Percentiles rank a stretch among this genome's conserved stretches.
Conservation (phyloP, 2,888 invertebrate genomes). For the Lasioglossum oenotherae region DNA sequence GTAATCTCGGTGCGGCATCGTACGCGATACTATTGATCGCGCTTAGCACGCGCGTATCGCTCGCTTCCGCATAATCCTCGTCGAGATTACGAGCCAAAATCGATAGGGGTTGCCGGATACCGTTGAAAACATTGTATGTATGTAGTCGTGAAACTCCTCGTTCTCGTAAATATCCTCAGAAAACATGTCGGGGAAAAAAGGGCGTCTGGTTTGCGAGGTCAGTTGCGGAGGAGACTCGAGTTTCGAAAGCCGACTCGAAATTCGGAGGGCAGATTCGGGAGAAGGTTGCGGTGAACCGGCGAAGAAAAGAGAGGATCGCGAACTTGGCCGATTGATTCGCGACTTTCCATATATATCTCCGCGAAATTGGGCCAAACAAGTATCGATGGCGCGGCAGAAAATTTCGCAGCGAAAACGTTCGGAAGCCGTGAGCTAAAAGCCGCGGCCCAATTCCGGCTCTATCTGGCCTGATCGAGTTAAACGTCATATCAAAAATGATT, state of each 20-base stretch:
- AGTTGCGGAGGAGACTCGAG: not conserved
- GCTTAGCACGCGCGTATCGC: conserved; percentile 35
- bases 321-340: conserved; percentile 22
- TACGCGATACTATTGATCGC: conserved; percentile 55
- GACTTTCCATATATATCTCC: not conserved
- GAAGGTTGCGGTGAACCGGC: not conserved
- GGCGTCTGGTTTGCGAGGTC: not conserved
- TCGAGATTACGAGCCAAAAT: conserved; percentile 61
- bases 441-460: conserved; percentile 33
- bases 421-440: conserved; percentile 12
- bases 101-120: conserved; percentile 25
- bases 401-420: conserved; percentile 17
- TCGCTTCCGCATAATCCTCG: conserved; percentile 58
- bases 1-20: conserved; percentile 32
- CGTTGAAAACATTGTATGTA: conserved; percentile 43
- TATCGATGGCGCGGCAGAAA: conserved; percentile 25
- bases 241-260: not conserved
- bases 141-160: conserved; percentile 15
- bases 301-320: not conserved
- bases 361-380: conserved; percentile 44
- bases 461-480: conserved; percentile 36
- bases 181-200: not conserved
- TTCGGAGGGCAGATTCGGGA: not conserved
- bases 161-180: conserved; percentile 11
- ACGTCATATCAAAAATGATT: conserved; percentile 42